A percentile compares a stretch with the other conserved stretches of the same genome.
Evolutionary conservation across 2,797 vertebrate genomes (phyloP).

Genomic region (Anisognathus igniventris): DNA sequence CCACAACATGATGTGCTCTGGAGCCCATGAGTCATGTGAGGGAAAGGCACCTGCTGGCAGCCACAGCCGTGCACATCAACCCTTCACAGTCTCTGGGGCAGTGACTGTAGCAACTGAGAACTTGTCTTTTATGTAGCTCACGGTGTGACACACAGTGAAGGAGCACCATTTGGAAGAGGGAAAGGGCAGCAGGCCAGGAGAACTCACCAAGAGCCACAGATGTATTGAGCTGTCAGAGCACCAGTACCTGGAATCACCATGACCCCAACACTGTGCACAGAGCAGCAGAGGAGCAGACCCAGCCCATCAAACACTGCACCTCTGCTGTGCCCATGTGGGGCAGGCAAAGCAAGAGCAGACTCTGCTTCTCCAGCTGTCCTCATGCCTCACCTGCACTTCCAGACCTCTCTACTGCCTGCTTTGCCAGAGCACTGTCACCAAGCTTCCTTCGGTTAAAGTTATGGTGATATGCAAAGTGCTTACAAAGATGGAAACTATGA

Average conservation of each 20-base stretch:
- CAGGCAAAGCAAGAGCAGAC: not conserved
- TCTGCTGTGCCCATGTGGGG: not conserved
- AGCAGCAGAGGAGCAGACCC: not conserved
- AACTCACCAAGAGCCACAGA: not conserved
- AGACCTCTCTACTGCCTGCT: not conserved
- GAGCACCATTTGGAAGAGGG: not conserved
- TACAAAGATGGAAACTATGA: not conserved
- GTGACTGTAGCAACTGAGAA: not conserved
- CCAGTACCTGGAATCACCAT: not conserved
- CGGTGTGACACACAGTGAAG: not conserved
- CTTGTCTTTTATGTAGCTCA: not conserved
- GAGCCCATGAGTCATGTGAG: not conserved
- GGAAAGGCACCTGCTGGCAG: not conserved
- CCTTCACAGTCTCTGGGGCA: not conserved
- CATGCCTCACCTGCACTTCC: not conserved
- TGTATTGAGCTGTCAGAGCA: not conserved
- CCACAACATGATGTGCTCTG: not conserved
- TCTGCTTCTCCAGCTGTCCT: not conserved
- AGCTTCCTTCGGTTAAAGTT: not conserved
- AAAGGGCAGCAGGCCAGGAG: not conserved
- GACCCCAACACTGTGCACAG: accelerated
- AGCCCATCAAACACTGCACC: not conserved
- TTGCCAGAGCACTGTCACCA: not conserved
- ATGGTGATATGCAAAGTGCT: not conserved
- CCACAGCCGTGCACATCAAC: accelerated